Evolutionary conservation across 2,113 vertebrate genomes (phyloP).

Genomic region (Meles meles): DNA sequence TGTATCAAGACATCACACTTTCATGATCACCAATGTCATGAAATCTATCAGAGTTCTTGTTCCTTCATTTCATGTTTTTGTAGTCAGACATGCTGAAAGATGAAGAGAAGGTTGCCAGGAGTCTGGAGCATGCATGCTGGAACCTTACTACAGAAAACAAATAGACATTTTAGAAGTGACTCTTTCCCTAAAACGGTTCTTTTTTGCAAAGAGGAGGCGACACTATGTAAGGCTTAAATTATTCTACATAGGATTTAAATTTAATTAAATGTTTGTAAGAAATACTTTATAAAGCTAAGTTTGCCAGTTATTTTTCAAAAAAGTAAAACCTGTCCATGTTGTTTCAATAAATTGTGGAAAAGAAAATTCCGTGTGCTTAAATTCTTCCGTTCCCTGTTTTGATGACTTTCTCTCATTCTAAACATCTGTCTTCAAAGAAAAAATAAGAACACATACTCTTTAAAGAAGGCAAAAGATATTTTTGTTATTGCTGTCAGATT

Average conservation of each 20-base stretch:
- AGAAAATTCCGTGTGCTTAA: constrained; percentile 59
- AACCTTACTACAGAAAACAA: neutral
- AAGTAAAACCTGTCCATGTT: constrained; percentile 45
- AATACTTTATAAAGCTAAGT: constrained; percentile 49
- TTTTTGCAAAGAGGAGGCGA: constrained; percentile 10
- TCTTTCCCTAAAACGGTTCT: constrained; percentile 1
- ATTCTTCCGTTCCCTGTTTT: constrained; percentile 31
- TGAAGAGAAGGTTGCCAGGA: neutral
- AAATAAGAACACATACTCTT: neutral
- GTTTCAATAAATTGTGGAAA: constrained; percentile 64
- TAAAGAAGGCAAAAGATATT: neutral
- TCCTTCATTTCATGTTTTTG: neutral
- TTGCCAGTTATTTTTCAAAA: constrained; percentile 13
- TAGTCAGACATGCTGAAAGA: neutral
- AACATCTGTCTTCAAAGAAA: constrained; percentile 9
- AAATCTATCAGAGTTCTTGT: neutral
- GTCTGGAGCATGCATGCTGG: neutral
- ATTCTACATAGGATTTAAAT: constrained; percentile 36
- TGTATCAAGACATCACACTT: neutral
- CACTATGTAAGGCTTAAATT: constrained; percentile 36
- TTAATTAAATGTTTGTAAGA: constrained; percentile 57
- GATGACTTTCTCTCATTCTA: constrained; percentile 32
- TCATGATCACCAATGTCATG: neutral
- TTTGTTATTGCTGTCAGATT: neutral
- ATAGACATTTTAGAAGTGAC: neutral